Evolutionary conservation across 30 jellyfish, hydroid and myxozoan species (phyloP).

Genomic region (Pelagia noctiluca): DNA sequence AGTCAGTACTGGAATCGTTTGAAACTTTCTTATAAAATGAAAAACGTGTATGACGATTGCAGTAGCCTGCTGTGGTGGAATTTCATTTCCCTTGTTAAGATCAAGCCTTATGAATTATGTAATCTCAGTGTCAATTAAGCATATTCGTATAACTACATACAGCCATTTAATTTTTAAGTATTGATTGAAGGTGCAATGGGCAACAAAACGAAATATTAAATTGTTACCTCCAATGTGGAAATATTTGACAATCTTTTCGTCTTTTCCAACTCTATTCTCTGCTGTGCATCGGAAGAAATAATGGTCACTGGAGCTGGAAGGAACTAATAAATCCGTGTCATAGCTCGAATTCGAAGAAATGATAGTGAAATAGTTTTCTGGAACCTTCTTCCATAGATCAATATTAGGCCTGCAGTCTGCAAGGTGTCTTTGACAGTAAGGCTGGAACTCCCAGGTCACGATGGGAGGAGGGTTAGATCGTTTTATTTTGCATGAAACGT

Average conservation of each 20-base stretch:
- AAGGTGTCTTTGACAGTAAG: slow-evolving; percentile 4
- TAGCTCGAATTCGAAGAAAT: neutral
- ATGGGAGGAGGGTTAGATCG: slow-evolving; percentile 52
- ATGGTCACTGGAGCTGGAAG: slow-evolving; percentile 11
- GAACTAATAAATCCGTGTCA: slow-evolving; percentile 12
- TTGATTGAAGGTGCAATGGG: too few species aligned
- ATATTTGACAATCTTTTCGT: slow-evolving; percentile 29
- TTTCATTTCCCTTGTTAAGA: too few species aligned
- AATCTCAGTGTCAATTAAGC: too few species aligned
- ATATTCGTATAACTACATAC: too few species aligned
- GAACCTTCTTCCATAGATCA: slow-evolving; percentile 37
- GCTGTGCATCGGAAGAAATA: slow-evolving; percentile 67
- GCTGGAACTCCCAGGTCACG: slow-evolving; percentile 67
- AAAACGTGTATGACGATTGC: too few species aligned
- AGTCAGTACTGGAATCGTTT: too few species aligned
- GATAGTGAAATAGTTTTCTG: neutral
- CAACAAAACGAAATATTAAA: too few species aligned
- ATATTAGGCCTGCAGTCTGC: slow-evolving; percentile 43
- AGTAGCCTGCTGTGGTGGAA: too few species aligned
- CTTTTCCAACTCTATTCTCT: slow-evolving; percentile 32
- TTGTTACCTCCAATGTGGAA: slow-evolving; percentile 31
- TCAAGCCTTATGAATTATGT: too few species aligned
- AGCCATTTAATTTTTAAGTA: too few species aligned
- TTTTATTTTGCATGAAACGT: slow-evolving; percentile 33
- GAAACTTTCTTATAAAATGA: too few species aligned